phyloP scores from a whole-genome alignment of 37 sponge, comb jelly and placozoan species.

The Halisarca cf. caerulea region DNA sequence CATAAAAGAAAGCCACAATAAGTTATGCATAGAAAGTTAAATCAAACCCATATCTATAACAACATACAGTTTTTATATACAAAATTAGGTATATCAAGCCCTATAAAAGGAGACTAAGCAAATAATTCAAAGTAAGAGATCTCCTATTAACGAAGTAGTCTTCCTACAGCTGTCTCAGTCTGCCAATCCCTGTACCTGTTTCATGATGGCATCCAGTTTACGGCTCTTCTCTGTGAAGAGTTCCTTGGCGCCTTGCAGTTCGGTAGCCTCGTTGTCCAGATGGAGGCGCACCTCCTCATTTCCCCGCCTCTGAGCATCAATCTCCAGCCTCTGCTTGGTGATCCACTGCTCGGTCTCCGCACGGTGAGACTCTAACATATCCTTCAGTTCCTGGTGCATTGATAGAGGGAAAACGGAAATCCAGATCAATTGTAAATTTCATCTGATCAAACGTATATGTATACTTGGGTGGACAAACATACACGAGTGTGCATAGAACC shows the following conservation, averaged over 20 bases:
- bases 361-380: conserved; percentile 55
- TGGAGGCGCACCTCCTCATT: conserved; percentile 38
- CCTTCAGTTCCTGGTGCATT: conserved; percentile 48
- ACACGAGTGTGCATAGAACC: no score
- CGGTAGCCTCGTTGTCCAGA: conserved; percentile 27
- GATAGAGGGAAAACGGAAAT: no score
- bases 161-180: neutral
- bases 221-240: conserved; percentile 55
- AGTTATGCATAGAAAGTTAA: no score
- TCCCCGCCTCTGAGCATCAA: conserved; percentile 38
- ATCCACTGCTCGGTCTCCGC: conserved; percentile 72
- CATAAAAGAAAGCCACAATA: no score
- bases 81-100: neutral
- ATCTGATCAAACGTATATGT: no score
- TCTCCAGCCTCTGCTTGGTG: conserved; percentile 26
- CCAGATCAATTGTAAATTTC: no score
- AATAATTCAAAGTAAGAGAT: neutral
- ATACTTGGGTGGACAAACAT: no score
- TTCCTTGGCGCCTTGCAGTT: conserved; percentile 52
- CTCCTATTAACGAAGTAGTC: neutral
- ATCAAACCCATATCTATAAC: no score
- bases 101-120: neutral
- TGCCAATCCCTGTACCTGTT: conserved; percentile 75
- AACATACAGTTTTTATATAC: no score
- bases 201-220: conserved; percentile 86